Evolutionary conservation across 2,113 vertebrate genomes (phyloP).

Genomic region (Megaceryle maxima): DNA sequence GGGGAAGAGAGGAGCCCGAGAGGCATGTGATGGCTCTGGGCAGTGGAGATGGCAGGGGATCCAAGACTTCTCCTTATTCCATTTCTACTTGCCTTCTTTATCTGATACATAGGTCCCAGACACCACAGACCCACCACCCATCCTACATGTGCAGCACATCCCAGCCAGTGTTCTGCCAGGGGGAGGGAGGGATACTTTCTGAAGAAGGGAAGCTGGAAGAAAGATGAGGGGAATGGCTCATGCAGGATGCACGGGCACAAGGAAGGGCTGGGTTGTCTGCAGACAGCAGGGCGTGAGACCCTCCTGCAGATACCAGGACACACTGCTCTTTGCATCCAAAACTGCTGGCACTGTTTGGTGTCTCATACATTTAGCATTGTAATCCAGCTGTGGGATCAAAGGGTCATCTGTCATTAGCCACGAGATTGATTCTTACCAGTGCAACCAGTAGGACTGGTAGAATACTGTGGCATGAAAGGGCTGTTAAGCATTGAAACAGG

Average conservation of each 20-base stretch:
- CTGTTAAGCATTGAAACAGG: not conserved
- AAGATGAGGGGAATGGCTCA: not conserved
- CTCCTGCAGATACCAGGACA: not conserved
- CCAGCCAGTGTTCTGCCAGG: accelerated
- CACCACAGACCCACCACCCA: not conserved
- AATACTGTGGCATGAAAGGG: not conserved
- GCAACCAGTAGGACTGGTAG: accelerated
- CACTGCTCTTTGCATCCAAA: not conserved
- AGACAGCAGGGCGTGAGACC: not conserved
- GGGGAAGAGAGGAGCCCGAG: not conserved
- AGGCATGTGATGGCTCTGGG: accelerated
- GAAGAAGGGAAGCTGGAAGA: not conserved
- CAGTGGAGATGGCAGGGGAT: not conserved
- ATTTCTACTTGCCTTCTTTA: not conserved
- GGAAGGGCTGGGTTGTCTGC: not conserved
- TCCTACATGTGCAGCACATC: accelerated
- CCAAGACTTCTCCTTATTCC: not conserved
- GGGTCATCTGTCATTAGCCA: not conserved
- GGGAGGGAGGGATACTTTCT: not conserved
- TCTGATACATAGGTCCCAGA: not conserved
- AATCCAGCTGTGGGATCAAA: not conserved
- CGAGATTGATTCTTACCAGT: not conserved
- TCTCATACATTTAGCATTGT: accelerated
- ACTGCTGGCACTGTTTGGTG: not conserved
- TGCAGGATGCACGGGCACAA: not conserved